phyloP scores from a whole-genome alignment of 2,888 invertebrate species.

The Cylindroiulus punctatus region DNA sequence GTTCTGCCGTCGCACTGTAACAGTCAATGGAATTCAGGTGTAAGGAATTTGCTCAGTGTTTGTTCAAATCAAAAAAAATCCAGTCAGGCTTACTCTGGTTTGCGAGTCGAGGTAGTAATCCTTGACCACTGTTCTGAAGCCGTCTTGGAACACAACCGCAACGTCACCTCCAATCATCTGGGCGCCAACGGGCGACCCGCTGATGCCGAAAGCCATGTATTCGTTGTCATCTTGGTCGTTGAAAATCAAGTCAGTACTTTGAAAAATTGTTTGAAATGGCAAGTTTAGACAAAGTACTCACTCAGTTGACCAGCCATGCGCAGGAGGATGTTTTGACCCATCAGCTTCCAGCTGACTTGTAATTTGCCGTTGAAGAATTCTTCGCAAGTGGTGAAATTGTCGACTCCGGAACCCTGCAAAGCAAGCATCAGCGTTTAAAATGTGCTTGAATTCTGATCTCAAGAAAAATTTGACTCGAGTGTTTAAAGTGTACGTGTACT shows the following conservation, averaged over 20 bases:
- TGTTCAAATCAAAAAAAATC: background rate
- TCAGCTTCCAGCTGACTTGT: conserved; percentile 87
- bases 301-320: conserved; percentile 74
- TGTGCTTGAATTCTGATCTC: background rate
- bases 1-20: conserved; percentile 57
- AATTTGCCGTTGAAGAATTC: conserved; percentile 83
- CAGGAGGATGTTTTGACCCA: conserved; percentile 78
- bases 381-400: conserved; percentile 77
- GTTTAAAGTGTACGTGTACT: background rate
- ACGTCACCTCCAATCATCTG: conserved; percentile 62
- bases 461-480: background rate
- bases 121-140: conserved; percentile 74
- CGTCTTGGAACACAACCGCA: conserved; percentile 60
- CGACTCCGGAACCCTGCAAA: conserved; percentile 53
- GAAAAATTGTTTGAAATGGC: background rate
- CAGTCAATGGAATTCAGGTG: background rate
- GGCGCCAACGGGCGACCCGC: conserved; percentile 71
- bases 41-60: background rate
- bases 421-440: conserved; percentile 2
- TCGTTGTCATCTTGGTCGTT: conserved; percentile 73
- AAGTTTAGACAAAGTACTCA: background rate
- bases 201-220: conserved; percentile 88
- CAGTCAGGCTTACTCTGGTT: conserved; percentile 67
- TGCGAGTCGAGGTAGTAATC: conserved; percentile 87
- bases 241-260: background rate